These are phyloP conservation scores for Trichonephila inaurata DNA, from an alignment of 1,140 invertebrate species.

Conservation along the genomic window DNA sequence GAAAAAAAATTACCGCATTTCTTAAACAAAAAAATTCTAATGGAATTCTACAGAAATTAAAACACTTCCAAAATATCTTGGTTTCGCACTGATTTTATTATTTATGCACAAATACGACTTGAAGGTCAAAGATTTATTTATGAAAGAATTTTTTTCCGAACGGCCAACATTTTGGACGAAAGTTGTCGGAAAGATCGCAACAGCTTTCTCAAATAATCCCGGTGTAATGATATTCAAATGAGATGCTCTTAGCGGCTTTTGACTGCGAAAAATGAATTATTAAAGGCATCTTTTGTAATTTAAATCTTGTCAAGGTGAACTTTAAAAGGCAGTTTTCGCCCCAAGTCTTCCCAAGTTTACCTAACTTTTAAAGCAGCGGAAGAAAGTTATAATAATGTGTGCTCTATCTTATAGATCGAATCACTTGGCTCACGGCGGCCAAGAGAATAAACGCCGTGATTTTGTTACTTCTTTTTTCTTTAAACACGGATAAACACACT, in stretches of 20 bases:
- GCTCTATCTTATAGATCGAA: background rate
- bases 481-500: no score
- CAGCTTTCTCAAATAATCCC: slow-evolving; percentile 9
- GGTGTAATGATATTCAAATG: slow-evolving; percentile 18
- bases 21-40: no score
- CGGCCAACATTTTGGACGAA: background rate
- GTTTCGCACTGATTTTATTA: background rate
- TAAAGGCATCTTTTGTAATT: slow-evolving; percentile 35
- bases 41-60: background rate
- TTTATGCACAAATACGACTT: background rate
- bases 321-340: background rate
- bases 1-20: no score
- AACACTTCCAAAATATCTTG: background rate
- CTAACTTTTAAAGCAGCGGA: background rate
- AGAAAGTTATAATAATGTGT: background rate
- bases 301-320: slow-evolving; percentile 23
- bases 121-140: background rate
- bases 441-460: no score
- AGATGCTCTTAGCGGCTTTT: background rate
- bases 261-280: slow-evolving; percentile 21
- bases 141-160: background rate
- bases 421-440: no score
- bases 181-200: background rate
- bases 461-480: no score
- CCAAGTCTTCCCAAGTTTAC: background rate